Base-by-base conservation (phyloP, 2,888 invertebrate species). In the Philopedon plagiatum region DNA sequence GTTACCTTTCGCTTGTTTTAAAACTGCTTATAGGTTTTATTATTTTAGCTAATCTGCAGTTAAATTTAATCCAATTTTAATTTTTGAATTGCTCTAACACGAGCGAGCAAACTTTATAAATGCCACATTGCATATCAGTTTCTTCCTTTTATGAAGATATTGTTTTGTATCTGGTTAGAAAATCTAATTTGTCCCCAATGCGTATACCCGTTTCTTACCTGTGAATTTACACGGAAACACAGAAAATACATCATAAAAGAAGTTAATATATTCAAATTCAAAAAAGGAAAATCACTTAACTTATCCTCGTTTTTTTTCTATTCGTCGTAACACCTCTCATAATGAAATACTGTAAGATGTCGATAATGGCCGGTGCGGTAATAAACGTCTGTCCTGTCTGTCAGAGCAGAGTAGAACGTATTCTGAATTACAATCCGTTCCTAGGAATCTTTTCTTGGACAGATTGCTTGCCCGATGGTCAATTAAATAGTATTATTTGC, bases 331-430 rank as follows among this genome's bases (percentile, higher is more conserved):
- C 61, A 51, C 68, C 68, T 69, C 39, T 69, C 68, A 69, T 69
- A 69, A 69, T 69, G 54, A 69, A 69, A 69, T 62, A 62, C 68
- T 69, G 56, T 34, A 51, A 29, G 68, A 69, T 69, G 62, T 54
- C 62, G 61, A 62, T 69, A 69, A 69, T 69, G 61, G 68, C 41
- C 29, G 29, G 23, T 26, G 41, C 26, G 62, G 68, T 44, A 54
- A 69, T 69, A 69, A 69, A 69, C 41, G 68, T 62, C 62, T 32
- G 32, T 69, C 44, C 62, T 39, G 62, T 61, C 62, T 44, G 56
- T 69, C 68, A 69, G 62, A 34, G 41, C 34, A 63, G n/a, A n/a
- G 51, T 63, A 63, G 63, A 63, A 54, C 63, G 54, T 63, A 63
- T 63, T 63, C 63, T 63, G 63, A 51, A 54, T 63, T 54, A 63